Percentiles rank a stretch among this genome's conserved stretches.
These are phyloP conservation scores for Pimephales promelas DNA, from an alignment of 2,113 vertebrate genomes.

Conservation along the genomic window DNA sequence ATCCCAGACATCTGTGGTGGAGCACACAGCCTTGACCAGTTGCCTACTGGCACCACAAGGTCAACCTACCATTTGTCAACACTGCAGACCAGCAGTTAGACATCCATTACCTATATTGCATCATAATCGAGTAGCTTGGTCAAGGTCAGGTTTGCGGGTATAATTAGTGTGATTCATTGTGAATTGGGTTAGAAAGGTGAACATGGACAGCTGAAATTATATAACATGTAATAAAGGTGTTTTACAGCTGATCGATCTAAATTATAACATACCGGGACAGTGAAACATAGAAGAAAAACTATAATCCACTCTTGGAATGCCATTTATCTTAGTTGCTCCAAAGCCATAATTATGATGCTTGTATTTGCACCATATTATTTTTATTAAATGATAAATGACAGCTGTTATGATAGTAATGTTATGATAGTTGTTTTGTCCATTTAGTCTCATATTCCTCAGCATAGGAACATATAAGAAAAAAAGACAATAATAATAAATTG, in stretches of 20 bases:
- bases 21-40: slow-evolving; percentile 44
- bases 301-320: background rate
- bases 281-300: background rate
- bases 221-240: slow-evolving; percentile 9
- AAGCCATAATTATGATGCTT: background rate
- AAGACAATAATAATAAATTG: too few species aligned
- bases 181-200: background rate
- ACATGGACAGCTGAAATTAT: background rate
- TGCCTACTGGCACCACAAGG: slow-evolving; percentile 51
- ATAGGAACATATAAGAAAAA: background rate
- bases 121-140: background rate
- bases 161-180: background rate
- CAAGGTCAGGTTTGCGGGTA: background rate
- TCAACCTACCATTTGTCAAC: slow-evolving; percentile 18
- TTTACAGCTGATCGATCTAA: background rate
- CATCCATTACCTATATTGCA: background rate
- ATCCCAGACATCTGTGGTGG: slow-evolving; percentile 50
- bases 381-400: background rate
- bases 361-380: background rate
- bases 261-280: background rate
- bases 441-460: background rate
- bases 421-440: background rate
- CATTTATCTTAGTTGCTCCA: background rate
- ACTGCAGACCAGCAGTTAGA: slow-evolving; percentile 12
- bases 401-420: too few species aligned